Evolutionary conservation across 2,797 vertebrate genomes (phyloP).

Genomic region (Gadopsis marmoratus): DNA sequence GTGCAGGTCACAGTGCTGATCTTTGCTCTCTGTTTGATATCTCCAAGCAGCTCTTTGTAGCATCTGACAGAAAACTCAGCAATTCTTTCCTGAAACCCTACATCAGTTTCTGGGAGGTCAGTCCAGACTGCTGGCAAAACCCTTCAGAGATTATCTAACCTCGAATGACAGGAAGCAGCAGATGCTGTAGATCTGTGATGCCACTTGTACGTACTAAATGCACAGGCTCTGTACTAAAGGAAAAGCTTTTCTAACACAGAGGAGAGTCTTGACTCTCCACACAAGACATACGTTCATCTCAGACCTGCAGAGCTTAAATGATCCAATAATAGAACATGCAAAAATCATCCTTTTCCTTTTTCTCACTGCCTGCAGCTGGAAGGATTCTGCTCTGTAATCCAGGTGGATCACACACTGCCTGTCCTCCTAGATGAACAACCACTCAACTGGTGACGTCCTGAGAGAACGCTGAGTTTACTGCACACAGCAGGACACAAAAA

Average conservation of each 20-base stretch:
- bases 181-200: conserved; percentile 25
- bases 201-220: conserved; percentile 12
- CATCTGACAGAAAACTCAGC: conserved; percentile 37
- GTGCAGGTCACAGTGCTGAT: conserved; percentile 15
- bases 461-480: conserved; percentile 20
- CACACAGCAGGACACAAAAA: conserved; percentile 5
- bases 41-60: conserved; percentile 22
- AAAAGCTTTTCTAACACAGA: background rate
- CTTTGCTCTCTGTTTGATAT: conserved; percentile 7
- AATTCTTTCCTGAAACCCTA: conserved; percentile 27
- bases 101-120: conserved; percentile 24
- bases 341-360: background rate
- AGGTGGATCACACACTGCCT: background rate
- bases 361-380: too few species aligned
- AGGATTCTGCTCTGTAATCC: background rate
- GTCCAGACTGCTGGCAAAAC: conserved; percentile 15
- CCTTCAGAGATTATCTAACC: conserved; percentile 26
- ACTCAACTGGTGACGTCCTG: background rate
- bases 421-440: background rate
- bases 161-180: conserved; percentile 23
- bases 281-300: background rate
- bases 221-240: background rate
- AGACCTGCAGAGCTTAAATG: background rate
- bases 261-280: background rate
- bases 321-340: background rate